Conservation (phyloP, 2,888 invertebrate species). For the Synergus gifuensis region DNA sequence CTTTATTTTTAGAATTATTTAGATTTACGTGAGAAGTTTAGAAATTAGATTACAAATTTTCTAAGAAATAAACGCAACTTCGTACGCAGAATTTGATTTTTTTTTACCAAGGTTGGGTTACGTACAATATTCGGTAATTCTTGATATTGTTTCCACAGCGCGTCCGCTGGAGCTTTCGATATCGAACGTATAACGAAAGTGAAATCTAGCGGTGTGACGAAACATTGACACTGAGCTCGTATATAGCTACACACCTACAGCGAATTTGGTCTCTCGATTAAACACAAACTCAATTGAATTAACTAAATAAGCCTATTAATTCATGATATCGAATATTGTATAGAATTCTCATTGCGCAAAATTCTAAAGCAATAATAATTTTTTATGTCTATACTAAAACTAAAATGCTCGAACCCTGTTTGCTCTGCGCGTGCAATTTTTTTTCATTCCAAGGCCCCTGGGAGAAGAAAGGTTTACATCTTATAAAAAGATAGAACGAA, state of each 20-base stretch:
- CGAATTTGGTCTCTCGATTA: constrained; percentile 7
- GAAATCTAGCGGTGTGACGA: constrained; percentile 65
- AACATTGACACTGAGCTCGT: constrained; percentile 65
- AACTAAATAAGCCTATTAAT: background rate
- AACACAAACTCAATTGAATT: constrained; percentile 1
- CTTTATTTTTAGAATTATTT: background rate
- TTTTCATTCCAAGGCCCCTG: background rate
- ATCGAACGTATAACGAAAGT: constrained; percentile 65
- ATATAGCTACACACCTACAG: constrained; percentile 45
- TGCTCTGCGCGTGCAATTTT: no score
- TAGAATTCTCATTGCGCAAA: background rate
- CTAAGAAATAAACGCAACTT: background rate
- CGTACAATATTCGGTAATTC: background rate
- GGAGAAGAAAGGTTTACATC: background rate
- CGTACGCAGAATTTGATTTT: background rate
- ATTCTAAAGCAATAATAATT: no score
- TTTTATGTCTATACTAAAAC: background rate
- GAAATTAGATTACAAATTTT: no score
- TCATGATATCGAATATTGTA: background rate
- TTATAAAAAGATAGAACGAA: background rate
- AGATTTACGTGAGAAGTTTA: no score
- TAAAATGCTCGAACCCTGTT: background rate
- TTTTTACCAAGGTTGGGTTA: background rate
- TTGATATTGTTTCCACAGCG: constrained; percentile 13
- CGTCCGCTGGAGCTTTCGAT: constrained; percentile 50